phyloP scores from a whole-genome alignment of 2,113 vertebrate genomes.

The Podocnemis expansa region DNA sequence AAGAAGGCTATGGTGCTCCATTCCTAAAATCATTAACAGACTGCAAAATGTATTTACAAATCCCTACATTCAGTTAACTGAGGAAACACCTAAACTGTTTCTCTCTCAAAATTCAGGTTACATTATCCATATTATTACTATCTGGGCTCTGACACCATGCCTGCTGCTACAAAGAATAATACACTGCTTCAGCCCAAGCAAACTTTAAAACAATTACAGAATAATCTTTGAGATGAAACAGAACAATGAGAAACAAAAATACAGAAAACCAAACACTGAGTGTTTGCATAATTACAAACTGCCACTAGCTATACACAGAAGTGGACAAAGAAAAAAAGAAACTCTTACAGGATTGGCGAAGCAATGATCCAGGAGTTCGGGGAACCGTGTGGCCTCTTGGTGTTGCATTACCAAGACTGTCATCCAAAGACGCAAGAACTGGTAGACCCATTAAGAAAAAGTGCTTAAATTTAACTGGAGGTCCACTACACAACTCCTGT shows the following conservation, averaged over 20 bases:
- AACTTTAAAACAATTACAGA: neutral
- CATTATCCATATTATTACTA: neutral
- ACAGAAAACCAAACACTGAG: neutral
- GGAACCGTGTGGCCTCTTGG: slow-evolving; percentile 68
- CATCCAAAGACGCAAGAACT: slow-evolving; percentile 77
- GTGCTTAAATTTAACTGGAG: neutral
- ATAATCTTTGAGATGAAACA: neutral
- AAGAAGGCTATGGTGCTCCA: neutral
- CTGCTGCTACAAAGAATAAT: neutral
- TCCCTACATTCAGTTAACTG: neutral
- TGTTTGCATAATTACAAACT: neutral
- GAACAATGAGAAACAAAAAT: neutral
- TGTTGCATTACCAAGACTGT: slow-evolving; percentile 59
- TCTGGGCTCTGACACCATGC: neutral
- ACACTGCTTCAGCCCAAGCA: neutral
- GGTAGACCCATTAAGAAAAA: slow-evolving; percentile 69
- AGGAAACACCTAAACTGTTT: neutral
- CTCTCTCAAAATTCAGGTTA: neutral
- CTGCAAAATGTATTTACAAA: neutral
- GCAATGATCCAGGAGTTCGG: slow-evolving; percentile 73
- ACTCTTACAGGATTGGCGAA: slow-evolving; percentile 77
- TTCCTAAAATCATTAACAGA: neutral
- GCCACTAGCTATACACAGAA: neutral
- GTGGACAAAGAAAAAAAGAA: neutral
- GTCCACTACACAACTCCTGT: neutral